These are phyloP conservation scores for Lasaia peninsularis DNA, from an alignment of 1,140 invertebrate species.

Conservation along the genomic window DNA sequence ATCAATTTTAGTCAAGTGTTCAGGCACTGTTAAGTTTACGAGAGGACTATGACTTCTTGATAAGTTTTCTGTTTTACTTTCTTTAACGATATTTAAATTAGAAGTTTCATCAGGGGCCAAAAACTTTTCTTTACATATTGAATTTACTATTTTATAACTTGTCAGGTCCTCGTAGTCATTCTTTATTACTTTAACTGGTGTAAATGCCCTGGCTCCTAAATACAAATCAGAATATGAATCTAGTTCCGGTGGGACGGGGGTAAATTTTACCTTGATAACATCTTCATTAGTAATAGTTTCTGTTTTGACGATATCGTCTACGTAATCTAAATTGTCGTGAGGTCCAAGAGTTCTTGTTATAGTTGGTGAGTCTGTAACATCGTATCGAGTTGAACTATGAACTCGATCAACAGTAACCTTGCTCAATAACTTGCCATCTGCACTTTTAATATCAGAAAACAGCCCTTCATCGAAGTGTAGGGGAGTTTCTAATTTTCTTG, in stretches of 20 bases:
- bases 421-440: conserved; percentile 69
- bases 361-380: conserved; percentile 60
- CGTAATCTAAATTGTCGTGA: conserved; percentile 49
- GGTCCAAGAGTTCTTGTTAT: conserved; percentile 35
- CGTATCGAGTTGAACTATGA: conserved; percentile 59
- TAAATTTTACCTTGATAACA: conserved; percentile 71
- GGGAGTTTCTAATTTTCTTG: conserved; percentile 71
- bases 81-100: neutral
- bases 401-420: conserved; percentile 72
- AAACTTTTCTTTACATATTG: conserved; percentile 54
- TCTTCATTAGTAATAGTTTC: conserved; percentile 73
- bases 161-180: conserved; percentile 57
- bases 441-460: conserved; percentile 73
- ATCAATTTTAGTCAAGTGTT: conserved; percentile 49
- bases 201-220: conserved; percentile 12
- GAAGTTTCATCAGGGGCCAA: conserved; percentile 23
- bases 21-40: conserved; percentile 24
- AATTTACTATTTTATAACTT: conserved; percentile 68
- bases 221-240: conserved; percentile 26
- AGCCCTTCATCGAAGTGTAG: conserved; percentile 72
- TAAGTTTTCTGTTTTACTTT: conserved; percentile 9
- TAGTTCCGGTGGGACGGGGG: conserved; percentile 54
- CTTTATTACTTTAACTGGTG: conserved; percentile 50
- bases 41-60: conserved; percentile 31
- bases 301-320: conserved; percentile 66